phyloP scores from a whole-genome alignment of 1,140 invertebrate species.

The Bradynema listronoti region DNA sequence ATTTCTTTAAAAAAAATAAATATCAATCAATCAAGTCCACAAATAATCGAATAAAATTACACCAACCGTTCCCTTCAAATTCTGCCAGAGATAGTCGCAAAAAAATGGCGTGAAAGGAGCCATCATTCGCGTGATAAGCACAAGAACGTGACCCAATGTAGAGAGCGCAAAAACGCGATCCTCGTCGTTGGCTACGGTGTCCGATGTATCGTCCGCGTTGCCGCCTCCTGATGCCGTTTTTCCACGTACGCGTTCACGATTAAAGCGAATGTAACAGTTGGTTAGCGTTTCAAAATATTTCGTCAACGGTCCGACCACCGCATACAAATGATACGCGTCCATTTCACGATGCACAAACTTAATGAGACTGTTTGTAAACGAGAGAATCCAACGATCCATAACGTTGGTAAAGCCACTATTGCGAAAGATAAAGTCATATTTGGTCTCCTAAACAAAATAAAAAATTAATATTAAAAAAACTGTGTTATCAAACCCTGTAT shows the following conservation, averaged over 20 bases:
- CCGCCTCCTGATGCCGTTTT: conserved; percentile 14
- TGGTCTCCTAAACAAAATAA: conserved; percentile 43
- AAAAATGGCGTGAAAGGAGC: conserved; percentile 95
- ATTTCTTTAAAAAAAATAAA: not conserved
- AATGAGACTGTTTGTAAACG: conserved; percentile 85
- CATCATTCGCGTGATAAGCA: conserved; percentile 75
- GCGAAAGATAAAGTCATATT: conserved; percentile 35
- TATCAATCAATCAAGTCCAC: not conserved
- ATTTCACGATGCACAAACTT: conserved; percentile 84
- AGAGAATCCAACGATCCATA: conserved; percentile 95
- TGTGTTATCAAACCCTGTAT: too few species aligned
- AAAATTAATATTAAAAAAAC: too few species aligned
- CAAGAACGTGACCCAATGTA: conserved; percentile 79
- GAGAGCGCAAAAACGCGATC: conserved; percentile 78
- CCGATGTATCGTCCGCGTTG: conserved; percentile 65
- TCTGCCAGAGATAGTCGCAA: conserved; percentile 90
- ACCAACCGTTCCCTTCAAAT: conserved; percentile 64
- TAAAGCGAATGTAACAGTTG: conserved; percentile 97
- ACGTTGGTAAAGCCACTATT: conserved; percentile 65
- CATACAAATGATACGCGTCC: conserved; percentile 84
- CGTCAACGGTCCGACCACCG: conserved; percentile 82
- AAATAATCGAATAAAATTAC: not conserved
- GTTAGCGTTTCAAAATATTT: conserved; percentile 95
- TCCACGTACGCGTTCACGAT: conserved; percentile 76
- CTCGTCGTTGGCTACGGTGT: conserved; percentile 59